Evolutionary conservation across 2,888 invertebrate species (phyloP).

Genomic region (Seira musarum): DNA sequence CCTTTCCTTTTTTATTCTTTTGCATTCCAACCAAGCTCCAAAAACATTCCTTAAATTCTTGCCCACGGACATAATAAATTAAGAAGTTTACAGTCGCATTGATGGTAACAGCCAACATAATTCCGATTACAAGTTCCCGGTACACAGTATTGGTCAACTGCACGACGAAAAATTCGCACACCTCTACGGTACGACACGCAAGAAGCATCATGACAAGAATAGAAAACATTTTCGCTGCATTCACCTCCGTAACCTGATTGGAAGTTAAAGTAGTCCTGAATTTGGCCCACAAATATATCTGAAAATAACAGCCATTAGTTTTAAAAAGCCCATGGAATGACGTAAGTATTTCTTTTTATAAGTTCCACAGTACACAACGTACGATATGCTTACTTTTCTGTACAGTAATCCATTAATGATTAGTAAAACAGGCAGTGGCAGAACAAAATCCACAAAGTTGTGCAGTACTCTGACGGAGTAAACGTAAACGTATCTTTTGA

Average conservation of each 20-base stretch:
- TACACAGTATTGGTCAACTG: neutral
- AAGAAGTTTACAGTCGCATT: constrained; percentile 35
- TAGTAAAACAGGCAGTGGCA: constrained; percentile 27
- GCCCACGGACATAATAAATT: constrained; percentile 30
- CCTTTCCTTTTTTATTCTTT: too few relatives aligned
- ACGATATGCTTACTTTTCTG: constrained; percentile 18
- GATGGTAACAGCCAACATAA: constrained; percentile 22
- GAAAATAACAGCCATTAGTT: too few relatives aligned
- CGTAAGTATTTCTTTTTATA: neutral
- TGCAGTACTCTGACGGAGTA: constrained; percentile 19
- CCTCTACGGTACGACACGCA: constrained; percentile 12
- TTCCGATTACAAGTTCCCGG: constrained; percentile 16
- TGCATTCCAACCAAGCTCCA: too few relatives aligned
- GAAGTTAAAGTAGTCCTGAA: neutral
- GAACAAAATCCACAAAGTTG: constrained; percentile 31
- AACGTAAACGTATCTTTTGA: constrained; percentile 21
- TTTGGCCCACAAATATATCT: constrained; percentile 35
- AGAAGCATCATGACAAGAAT: constrained; percentile 14
- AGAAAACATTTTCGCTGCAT: constrained; percentile 46
- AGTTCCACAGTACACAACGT: neutral
- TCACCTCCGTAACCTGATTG: constrained; percentile 16
- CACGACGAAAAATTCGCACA: constrained; percentile 2
- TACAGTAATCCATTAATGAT: constrained; percentile 37
- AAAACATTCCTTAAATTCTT: constrained; percentile 26
- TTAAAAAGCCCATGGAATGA: neutral